Evolutionary conservation across 1,140 invertebrate species (phyloP), one percentile per base, ranked within the genome.

Genomic region (Zaprionus ornatus): DNA sequence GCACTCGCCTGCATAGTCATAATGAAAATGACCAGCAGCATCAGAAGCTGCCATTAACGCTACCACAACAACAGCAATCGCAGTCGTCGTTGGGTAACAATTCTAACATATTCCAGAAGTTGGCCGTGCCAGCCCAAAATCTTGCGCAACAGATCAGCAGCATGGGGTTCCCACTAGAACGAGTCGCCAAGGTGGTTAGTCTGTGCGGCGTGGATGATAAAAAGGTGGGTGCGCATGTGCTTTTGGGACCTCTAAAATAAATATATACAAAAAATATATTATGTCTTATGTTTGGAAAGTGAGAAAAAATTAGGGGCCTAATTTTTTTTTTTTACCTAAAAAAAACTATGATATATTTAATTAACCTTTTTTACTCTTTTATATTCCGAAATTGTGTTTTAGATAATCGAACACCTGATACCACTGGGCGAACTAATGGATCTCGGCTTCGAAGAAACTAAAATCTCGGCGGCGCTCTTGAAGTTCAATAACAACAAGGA

Each of bases 81-180:
- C 60, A 57, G 29, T 10, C 21, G 5, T 42, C 65, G 13, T 19
- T 23, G 23, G 56, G 10, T 56, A 60, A 74, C 9, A 32, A 32
- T 25, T 15, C 65, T 10, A 70, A 70, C 56, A 52, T 52, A 60
- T 77, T 75, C 37, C 94, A 92, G 50, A 93, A 94, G 63, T 93
- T 97, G 73, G 90, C 94, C 10, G 91, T 93, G 17, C 93, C 94
- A 60, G 93, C 95, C 60, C 95, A 96, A 90, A 94, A 93, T 52
- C 93, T 97, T 74, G 96, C 95, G 35, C 93, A 95, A 73, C 95
- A 95, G 48, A 95, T 98, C 23, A 95, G 94, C 80, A 94, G 95
- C 56, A 98, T 98, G 97, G 97, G 97, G 2, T 98, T 98, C 93
- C 95, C 96, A 0, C 90, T 96, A 66, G 94, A 95, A n/a, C 94